Conservation (phyloP, 2,888 invertebrate genomes). For the Dorcus parallelipipedus region DNA sequence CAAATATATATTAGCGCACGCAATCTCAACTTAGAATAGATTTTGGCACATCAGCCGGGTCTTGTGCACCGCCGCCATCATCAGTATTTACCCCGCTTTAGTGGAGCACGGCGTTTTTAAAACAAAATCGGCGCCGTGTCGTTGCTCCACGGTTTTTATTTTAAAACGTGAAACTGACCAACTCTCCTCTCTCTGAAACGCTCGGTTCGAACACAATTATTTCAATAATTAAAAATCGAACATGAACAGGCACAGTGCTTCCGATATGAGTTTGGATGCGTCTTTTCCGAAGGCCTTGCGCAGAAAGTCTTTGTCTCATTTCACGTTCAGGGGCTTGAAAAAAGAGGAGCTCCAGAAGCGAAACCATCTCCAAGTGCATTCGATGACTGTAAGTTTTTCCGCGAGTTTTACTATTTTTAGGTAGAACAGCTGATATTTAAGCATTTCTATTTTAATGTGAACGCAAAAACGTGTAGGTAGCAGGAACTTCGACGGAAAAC, state of each 20-base stretch:
- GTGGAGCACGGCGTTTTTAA: background rate
- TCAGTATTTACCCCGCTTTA: background rate
- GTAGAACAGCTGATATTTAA: conserved; percentile 2
- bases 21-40: conserved; percentile 34
- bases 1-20: background rate
- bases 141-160: background rate
- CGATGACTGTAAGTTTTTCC: conserved; percentile 72
- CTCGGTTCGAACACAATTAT: background rate
- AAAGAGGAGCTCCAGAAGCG: conserved; percentile 71
- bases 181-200: background rate
- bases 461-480: background rate
- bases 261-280: conserved; percentile 14
- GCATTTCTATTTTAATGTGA: background rate
- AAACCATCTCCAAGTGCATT: conserved; percentile 70
- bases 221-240: background rate
- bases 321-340: conserved; percentile 73
- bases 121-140: background rate
- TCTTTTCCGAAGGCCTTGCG: conserved; percentile 8
- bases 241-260: conserved; percentile 12
- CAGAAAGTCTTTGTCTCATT: conserved; percentile 53
- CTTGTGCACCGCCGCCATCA: background rate
- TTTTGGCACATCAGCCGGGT: conserved; percentile 34
- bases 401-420: background rate
- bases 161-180: background rate
- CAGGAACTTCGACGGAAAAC: background rate